Percentiles rank a stretch among this genome's conserved stretches.
Conservation (phyloP, 1,140 invertebrate genomes). For the Piezodorus guildinii region DNA sequence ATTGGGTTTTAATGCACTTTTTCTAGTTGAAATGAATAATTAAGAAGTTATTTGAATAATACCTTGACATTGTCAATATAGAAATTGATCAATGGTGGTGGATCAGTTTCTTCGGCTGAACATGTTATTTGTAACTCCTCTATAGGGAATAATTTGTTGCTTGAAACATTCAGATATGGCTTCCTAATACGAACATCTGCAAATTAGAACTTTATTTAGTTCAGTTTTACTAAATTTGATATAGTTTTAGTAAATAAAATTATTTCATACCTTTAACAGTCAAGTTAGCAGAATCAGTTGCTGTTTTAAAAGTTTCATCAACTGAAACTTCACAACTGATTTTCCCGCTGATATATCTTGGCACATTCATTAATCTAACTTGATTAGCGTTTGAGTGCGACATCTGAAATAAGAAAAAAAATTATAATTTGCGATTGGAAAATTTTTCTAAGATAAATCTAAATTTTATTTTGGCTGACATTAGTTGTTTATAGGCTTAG, state of each 20-base stretch:
- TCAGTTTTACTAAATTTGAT: constrained; percentile 26
- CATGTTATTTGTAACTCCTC: constrained; percentile 16
- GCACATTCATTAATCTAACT: constrained; percentile 30
- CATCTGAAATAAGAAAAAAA: constrained; percentile 19
- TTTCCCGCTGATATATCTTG: constrained; percentile 30
- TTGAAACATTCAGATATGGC: constrained; percentile 8
- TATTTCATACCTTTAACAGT: constrained; percentile 49
- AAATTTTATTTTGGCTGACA: too few species aligned
- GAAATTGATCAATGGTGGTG: constrained; percentile 18
- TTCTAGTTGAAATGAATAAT: background rate
- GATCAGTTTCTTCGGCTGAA: constrained; percentile 16
- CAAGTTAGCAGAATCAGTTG: constrained; percentile 52
- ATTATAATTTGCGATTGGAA: too few species aligned
- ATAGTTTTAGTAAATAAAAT: background rate
- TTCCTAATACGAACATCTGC: background rate
- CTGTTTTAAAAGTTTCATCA: constrained; percentile 39
- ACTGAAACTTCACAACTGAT: constrained; percentile 38
- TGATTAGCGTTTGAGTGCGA: constrained; percentile 24
- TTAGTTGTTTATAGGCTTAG: too few species aligned
- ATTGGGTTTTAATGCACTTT: too few species aligned
- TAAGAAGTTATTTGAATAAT: background rate
- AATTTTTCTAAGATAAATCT: too few species aligned
- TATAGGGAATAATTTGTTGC: background rate
- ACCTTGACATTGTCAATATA: constrained; percentile 23
- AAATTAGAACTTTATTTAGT: background rate